Percentiles rank a stretch among this genome's conserved stretches.
phyloP scores from a whole-genome alignment of 1,140 invertebrate species.

The Bombus consobrinus region DNA sequence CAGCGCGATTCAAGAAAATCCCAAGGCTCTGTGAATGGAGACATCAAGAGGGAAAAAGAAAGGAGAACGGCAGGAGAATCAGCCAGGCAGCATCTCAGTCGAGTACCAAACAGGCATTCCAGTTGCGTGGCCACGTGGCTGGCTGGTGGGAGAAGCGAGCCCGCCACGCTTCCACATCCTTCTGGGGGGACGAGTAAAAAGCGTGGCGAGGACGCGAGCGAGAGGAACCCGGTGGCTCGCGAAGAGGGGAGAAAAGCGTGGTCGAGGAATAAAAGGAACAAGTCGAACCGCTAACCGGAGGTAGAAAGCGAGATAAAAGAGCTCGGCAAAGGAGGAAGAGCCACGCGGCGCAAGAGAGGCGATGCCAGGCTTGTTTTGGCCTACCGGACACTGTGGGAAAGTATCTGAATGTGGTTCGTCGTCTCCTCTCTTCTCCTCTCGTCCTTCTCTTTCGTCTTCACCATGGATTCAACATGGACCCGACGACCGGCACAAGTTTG shows the following conservation, averaged over 20 bases:
- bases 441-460: not conserved
- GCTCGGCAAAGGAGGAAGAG: constrained; percentile 21
- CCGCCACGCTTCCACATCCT: constrained; percentile 36
- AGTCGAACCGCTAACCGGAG: constrained; percentile 28
- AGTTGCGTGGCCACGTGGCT: constrained; percentile 38
- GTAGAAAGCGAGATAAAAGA: constrained; percentile 47
- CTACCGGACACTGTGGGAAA: constrained; percentile 80
- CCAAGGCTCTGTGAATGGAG: not conserved
- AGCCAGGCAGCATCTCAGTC: not conserved
- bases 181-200: constrained; percentile 22
- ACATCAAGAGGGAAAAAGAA: not conserved
- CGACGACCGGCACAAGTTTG: not conserved
- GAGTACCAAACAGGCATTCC: constrained; percentile 8
- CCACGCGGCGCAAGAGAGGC: constrained; percentile 24
- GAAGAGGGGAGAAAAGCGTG: not conserved
- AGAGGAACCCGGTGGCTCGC: not conserved
- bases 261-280: constrained; percentile 11
- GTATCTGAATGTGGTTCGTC: constrained; percentile 70
- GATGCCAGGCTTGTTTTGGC: constrained; percentile 61
- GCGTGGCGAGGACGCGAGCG: not conserved
- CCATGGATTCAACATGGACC: not conserved
- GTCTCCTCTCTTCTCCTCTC: not conserved
- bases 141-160: constrained; percentile 31
- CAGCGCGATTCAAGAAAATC: not conserved
- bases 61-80: not conserved